These are phyloP conservation scores for Pseudoips prasinana DNA, from an alignment of 2,888 invertebrate genomes.

Conservation along the genomic window DNA sequence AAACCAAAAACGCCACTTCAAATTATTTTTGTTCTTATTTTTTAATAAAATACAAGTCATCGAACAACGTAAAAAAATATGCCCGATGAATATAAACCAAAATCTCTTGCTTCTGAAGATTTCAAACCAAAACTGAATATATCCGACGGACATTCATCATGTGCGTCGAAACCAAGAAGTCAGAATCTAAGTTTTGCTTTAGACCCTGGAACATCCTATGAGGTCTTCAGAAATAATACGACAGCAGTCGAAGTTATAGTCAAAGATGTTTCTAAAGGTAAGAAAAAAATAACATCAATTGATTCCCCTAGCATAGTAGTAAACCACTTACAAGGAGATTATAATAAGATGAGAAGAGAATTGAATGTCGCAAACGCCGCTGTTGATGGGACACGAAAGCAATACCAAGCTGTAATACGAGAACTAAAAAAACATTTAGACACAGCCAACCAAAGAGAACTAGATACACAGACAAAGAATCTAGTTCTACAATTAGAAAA, in stretches of 20 bases:
- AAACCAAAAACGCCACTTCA: conserved; percentile 9
- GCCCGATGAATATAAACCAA: neutral
- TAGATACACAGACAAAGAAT: conserved; percentile 46
- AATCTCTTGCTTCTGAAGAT: neutral
- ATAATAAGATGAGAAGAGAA: conserved; percentile 44
- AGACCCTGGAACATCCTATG: conserved; percentile 43
- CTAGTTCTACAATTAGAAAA: conserved; percentile 58
- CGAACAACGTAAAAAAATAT: conserved; percentile 21
- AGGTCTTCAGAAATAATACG: conserved; percentile 63
- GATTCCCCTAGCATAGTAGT: neutral
- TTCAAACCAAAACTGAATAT: conserved; percentile 32
- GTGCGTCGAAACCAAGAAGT: too few relatives aligned
- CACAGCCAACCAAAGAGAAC: conserved; percentile 44
- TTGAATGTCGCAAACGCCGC: conserved; percentile 41
- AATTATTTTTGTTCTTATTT: conserved; percentile 12
- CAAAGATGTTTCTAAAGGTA: conserved; percentile 51
- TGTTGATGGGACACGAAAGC: conserved; percentile 39
- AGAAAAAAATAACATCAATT: conserved; percentile 24
- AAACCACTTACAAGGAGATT: conserved; percentile 36
- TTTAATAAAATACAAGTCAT: conserved; percentile 31
- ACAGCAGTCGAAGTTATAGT: conserved; percentile 66
- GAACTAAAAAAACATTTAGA: conserved; percentile 61
- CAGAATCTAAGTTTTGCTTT: conserved; percentile 10
- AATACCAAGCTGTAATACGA: conserved; percentile 44
- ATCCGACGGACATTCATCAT: conserved; percentile 32